Evolutionary conservation across 2,113 vertebrate genomes (phyloP), one percentile per base, ranked within the genome.

Genomic region (Neolamprologus kungweensis): DNA sequence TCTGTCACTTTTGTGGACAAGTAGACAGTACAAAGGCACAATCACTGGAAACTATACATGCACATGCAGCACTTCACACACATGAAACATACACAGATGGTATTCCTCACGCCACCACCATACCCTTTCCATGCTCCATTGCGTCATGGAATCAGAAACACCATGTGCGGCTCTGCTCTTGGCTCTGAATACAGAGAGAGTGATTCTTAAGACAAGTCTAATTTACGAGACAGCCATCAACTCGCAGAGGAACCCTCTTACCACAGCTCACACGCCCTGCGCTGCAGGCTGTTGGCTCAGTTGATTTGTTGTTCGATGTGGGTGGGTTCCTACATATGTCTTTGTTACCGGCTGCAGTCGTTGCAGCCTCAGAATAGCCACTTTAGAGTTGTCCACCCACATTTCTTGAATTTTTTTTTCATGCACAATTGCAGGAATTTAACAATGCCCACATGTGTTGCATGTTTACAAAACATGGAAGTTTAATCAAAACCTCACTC

Each of bases 401-500:
- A 88, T 91, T 87, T 82, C 60, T 82, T 16, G 45, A 53, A 81
- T 28, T 75, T 73, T 45, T 45, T 16, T 75, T 75, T 75, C 14
- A 47, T 78, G 47, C 68, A n/a, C 85, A 35, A 21, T 88, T 85
- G 87, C 85, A 91, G 7, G 83, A 89, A 42, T 90, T 75, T 84
- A 92, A 89, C 88, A 80, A 78, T 81, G 85, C 54, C 58, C 91
- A 91, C 90, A 94, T 94, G 93, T 96, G 93, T 91, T 91, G 82
- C 82, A 12, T 93, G 86, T 94, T 96, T 96, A 94, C 88, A 88
- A 90, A 93, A 90, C 89, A 86, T 68, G 54, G 80, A 91, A 28
- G 87, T 93, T 91, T 92, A 94, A 95, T 95, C 92, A 94, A 94
- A 94, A 91, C 91, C 75, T 89, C 33, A 50, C 65, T 90, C 92